Evolutionary conservation across 2,888 invertebrate species (phyloP), one percentile per base, ranked within the genome.

Genomic region (Microplitis deprimator): DNA sequence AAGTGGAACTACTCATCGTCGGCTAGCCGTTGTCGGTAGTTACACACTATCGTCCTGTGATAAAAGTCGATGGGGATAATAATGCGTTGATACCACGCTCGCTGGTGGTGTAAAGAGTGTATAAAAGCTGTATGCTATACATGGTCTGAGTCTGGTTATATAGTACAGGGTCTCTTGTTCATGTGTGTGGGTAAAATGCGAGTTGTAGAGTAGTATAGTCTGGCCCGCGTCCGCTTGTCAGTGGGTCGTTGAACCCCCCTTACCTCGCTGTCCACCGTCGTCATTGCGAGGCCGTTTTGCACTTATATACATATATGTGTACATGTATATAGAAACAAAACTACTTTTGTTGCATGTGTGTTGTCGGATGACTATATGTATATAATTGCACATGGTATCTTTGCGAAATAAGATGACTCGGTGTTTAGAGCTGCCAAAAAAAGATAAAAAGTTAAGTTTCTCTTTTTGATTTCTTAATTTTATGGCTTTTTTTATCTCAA

Each of bases 201-300:
- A 50, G 89, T 88, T 90, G 88, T 88, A 90, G 90, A 84, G 91
- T 87, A 84, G 91, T 88, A 87, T 89, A 90, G 90, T 90, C 88
- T 91, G 91, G 90, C 90, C 90, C 91, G 91, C 91, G 90, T 85
- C 85, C 85, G 87, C 84, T 81, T 80, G 83, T 86, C 87, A 86
- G 82, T 91, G 91, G 91, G 87, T 86, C 86, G 86, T 86, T 87
- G 87, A 86, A 86, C 87, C 85, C 81, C 89, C 92, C 92, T 91
- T 92, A 91, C 93, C 92, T 83, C 82, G 89, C 91, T 59, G 40
- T 65, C 65, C 64, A 39, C 64, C 39, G 59, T 29, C 73, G 41
- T 73, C 50, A 73, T 73, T 40, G 41, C 39, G 73, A 67, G 38
- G 72, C 91, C 91, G 91, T 90, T 93, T 92, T 92, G 93, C 92